Conservation (phyloP, 1,140 invertebrate genomes). For the Drosophila parvula region DNA sequence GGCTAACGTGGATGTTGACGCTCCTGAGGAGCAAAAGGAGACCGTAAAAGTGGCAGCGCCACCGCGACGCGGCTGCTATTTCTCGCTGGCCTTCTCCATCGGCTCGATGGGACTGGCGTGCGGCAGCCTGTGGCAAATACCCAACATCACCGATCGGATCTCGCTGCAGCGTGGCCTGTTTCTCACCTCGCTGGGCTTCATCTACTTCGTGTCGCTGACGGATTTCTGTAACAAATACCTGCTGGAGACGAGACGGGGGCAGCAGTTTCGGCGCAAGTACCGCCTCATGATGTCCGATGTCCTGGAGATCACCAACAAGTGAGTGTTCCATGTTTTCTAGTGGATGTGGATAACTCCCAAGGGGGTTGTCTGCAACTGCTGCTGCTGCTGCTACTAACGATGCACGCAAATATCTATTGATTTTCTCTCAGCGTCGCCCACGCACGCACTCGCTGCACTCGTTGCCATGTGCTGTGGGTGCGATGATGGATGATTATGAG, state of each 20-base stretch:
- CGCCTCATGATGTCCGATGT: slow-evolving; percentile 87
- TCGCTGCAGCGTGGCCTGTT: slow-evolving; percentile 85
- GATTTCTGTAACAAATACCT: slow-evolving; percentile 86
- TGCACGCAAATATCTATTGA: slow-evolving; percentile 32
- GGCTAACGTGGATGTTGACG: not conserved
- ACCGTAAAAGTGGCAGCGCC: not conserved
- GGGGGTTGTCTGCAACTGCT: too few species aligned
- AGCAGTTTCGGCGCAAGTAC: slow-evolving; percentile 86
- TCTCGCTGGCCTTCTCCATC: slow-evolving; percentile 81
- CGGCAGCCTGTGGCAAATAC: slow-evolving; percentile 79
- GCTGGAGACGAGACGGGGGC: slow-evolving; percentile 85
- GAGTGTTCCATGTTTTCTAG: slow-evolving; percentile 70
- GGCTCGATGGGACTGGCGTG: slow-evolving; percentile 82
- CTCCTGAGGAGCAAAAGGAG: slow-evolving; percentile 10
- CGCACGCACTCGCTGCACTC: slow-evolving; percentile 18
- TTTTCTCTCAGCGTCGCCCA: slow-evolving; percentile 32
- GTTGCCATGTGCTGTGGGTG: slow-evolving; percentile 13
- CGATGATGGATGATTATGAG: not conserved
- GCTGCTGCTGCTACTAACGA: not conserved
- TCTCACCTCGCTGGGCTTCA: slow-evolving; percentile 86
- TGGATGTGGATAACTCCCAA: not conserved
- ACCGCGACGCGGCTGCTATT: slow-evolving; percentile 68
- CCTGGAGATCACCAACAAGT: slow-evolving; percentile 90
- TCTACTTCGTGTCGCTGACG: slow-evolving; percentile 88
- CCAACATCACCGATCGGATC: slow-evolving; percentile 84